phyloP scores from a whole-genome alignment of 2,888 invertebrate species.

The Dichetophora obliterata region DNA sequence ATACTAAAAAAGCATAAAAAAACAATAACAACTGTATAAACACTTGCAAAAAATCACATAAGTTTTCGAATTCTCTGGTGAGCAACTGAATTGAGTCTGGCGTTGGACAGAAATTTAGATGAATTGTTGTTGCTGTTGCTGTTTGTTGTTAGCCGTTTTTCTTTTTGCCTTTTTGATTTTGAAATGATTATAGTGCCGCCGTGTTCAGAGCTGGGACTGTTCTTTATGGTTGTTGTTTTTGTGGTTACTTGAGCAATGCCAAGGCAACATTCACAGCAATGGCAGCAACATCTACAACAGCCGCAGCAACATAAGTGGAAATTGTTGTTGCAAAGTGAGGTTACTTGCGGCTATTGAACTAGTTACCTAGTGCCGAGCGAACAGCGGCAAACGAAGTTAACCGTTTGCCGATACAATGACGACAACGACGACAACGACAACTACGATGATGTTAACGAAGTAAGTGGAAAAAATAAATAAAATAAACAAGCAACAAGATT shows the following conservation, averaged over 20 bases:
- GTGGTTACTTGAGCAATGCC: conserved; percentile 33
- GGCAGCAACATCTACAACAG: conserved; percentile 2
- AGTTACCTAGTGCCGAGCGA: conserved; percentile 67
- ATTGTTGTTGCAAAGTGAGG: conserved; percentile 53
- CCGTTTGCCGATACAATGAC: conserved; percentile 17
- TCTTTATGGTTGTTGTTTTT: conserved; percentile 27
- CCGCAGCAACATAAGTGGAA: conserved; percentile 24
- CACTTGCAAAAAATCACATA: conserved; percentile 15
- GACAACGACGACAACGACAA: conserved; percentile 24
- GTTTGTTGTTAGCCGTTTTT: conserved; percentile 21
- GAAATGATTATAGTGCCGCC: background rate
- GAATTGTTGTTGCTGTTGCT: conserved; percentile 21
- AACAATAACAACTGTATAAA: conserved; percentile 21
- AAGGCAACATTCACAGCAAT: conserved; percentile 21
- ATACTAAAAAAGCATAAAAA: conserved; percentile 32
- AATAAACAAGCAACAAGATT: too few relatives aligned
- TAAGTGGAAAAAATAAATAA: too few relatives aligned
- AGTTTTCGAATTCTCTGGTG: background rate
- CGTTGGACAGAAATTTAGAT: conserved; percentile 56
- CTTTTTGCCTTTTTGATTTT: conserved; percentile 9
- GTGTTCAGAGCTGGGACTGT: background rate
- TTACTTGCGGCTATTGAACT: conserved; percentile 67
- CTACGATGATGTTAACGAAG: conserved; percentile 40
- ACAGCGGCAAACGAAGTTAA: conserved; percentile 31
- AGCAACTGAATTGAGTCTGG: conserved; percentile 58